These are phyloP conservation scores for Hirtodrosophila trivittata DNA, from an alignment of 2,888 invertebrate species.

Conservation along the genomic window DNA sequence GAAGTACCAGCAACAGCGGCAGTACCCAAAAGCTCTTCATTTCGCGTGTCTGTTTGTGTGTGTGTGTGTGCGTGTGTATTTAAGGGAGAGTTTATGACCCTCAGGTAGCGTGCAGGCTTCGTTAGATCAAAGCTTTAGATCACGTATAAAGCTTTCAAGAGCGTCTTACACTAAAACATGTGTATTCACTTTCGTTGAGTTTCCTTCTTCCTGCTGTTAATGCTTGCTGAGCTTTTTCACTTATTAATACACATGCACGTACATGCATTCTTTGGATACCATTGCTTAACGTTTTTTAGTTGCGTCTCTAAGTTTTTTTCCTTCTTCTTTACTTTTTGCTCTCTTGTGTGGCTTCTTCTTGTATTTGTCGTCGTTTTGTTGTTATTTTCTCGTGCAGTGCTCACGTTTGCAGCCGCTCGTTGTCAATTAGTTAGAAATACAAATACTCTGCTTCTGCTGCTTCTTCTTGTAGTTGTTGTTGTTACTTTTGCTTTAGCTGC, in stretches of 20 bases:
- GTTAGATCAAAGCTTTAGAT: background rate
- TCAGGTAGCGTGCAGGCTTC: background rate
- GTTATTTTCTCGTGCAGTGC: slow-evolving; percentile 18
- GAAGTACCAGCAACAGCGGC: slow-evolving; percentile 25
- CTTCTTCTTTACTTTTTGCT: slow-evolving; percentile 21
- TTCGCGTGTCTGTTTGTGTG: slow-evolving; percentile 2
- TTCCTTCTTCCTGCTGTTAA: background rate
- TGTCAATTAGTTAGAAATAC: slow-evolving; percentile 59
- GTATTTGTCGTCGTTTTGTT: slow-evolving; percentile 19
- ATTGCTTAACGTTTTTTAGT: slow-evolving; percentile 8
- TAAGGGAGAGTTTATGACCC: background rate
- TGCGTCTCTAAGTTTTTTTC: slow-evolving; percentile 22
- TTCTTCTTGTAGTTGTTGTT: slow-evolving; percentile 11
- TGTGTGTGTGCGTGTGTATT: background rate
- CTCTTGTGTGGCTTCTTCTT: slow-evolving; percentile 54
- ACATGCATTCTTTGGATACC: slow-evolving; percentile 6
- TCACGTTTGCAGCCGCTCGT: slow-evolving; percentile 50
- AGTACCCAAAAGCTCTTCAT: slow-evolving; percentile 25
- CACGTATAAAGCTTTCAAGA: background rate
- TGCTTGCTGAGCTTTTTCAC: slow-evolving; percentile 5
- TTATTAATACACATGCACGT: slow-evolving; percentile 1
- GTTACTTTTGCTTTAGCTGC: slow-evolving; percentile 7
- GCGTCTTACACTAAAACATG: background rate
- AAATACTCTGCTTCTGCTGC: slow-evolving; percentile 30
- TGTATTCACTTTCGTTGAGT: background rate